Evolutionary conservation across 2,888 invertebrate genomes (phyloP), one percentile per base, ranked within the genome.

Genomic region (Caenorhabditis becei): DNA sequence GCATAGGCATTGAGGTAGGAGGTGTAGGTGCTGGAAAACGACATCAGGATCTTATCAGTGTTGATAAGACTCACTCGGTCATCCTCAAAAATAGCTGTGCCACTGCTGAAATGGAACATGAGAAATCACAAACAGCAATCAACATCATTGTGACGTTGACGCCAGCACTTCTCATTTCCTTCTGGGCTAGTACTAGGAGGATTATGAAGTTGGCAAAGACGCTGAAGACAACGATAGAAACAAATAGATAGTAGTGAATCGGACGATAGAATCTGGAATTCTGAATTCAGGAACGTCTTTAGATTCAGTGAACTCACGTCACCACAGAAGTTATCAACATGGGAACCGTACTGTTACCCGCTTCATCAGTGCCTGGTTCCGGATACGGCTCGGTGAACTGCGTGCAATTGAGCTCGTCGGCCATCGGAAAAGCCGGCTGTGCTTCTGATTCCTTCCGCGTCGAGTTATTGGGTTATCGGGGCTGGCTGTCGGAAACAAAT

Each of bases 111-210:
- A 63, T 24, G 4, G 72, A 44, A 28, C 63, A 63, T n/a, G 53
- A 56, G n/a, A 74, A 74, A 24, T 74, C 74, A 51, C 74, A 65
- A 16, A 59, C 4, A 3, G 74, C 74, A 23, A 74, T 74, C 23
- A 66, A n/a, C 18, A 75, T 18, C 75, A 66, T 75, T 26, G 59
- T 75, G 16, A 75, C 75, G 32, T 75, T 75, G 11, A 75, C 61
- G 0, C 75, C 75, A 26, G 44, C 28, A 11, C 44, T 58, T 53
- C 75, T 75, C 75, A 75, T 75, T 24, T 75, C 75, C 24, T 75
- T 75, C 16, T 66, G 47, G 20, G 61, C 35, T 20, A 75, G 24
- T 1, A 75, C 75, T 16, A 66, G 41, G 24, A 75, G 53, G 28
- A 75, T 75, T 0, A 66, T 11, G 28, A 75, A 28, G 35, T 75